Conservation (phyloP, 2,113 vertebrate genomes). For the Corythoichthys intestinalis region DNA sequence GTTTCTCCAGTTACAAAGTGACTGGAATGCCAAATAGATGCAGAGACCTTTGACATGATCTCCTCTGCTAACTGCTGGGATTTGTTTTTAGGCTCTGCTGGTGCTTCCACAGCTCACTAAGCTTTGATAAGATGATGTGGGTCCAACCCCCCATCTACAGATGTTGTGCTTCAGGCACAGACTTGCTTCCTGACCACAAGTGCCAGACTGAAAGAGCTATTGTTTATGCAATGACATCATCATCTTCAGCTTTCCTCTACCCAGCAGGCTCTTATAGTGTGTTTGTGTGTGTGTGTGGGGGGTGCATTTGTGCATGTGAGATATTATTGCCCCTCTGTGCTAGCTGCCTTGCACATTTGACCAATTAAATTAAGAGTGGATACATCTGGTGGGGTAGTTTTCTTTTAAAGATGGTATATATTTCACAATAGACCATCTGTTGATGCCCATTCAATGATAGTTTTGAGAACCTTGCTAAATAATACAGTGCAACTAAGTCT, state of each 20-base stretch:
- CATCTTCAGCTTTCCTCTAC: constrained; percentile 71
- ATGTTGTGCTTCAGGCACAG: constrained; percentile 71
- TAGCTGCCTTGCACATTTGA: constrained; percentile 50
- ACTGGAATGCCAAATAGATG: constrained; percentile 36
- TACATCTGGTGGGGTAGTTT: constrained; percentile 57
- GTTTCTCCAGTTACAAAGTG: constrained; percentile 23
- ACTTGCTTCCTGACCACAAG: constrained; percentile 70
- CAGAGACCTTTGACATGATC: constrained; percentile 24
- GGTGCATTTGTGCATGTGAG: constrained; percentile 29
- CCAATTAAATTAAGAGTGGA: constrained; percentile 58
- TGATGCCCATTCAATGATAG: constrained; percentile 9
- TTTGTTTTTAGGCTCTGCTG: constrained; percentile 20
- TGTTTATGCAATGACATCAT: constrained; percentile 77
- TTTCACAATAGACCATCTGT: constrained; percentile 10
- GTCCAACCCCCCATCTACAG: constrained; percentile 50
- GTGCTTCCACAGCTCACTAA: constrained; percentile 16
- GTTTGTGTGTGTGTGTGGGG: constrained; percentile 17
- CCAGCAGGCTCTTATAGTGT: constrained; percentile 49
- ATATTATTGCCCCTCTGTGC: constrained; percentile 35
- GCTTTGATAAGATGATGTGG: constrained; percentile 24
- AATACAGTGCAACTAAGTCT: neutral
- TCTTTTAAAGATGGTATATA: constrained; percentile 23
- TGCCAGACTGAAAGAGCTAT: constrained; percentile 71
- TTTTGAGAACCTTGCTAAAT: constrained; percentile 14
- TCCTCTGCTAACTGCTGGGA: constrained; percentile 24